Percentiles rank a stretch among this genome's conserved stretches.
Conservation (phyloP, 2,113 vertebrate species). For the Oreocharis arfaki region DNA sequence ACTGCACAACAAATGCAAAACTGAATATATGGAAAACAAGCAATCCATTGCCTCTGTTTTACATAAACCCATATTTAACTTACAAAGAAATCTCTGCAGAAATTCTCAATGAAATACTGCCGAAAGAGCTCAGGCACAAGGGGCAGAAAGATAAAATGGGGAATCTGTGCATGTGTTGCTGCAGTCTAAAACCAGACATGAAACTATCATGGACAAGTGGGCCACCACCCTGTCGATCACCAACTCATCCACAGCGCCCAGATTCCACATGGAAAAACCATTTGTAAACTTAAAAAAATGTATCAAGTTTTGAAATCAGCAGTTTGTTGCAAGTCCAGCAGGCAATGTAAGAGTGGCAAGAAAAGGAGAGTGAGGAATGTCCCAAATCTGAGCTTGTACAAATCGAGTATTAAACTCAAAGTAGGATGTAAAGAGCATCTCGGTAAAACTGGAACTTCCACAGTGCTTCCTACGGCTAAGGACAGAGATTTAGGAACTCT, state of each 20-base stretch:
- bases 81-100: neutral
- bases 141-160: neutral
- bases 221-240: neutral
- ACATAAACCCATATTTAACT: neutral
- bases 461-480: neutral
- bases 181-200: neutral
- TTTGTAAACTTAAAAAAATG: neutral
- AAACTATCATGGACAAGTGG: neutral
- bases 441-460: neutral
- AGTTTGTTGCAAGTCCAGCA: neutral
- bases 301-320: neutral
- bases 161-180: neutral
- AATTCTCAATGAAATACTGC: neutral
- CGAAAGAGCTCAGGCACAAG: neutral
- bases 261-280: neutral
- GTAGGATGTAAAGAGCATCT: neutral
- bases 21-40: neutral
- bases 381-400: neutral
- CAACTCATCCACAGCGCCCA: neutral
- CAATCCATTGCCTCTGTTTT: neutral
- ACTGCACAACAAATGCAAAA: neutral
- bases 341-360: neutral
- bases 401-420: neutral
- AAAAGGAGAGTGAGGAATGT: neutral
- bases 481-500: neutral